A percentile compares a stretch with the other conserved stretches of the same genome.
Conservation (phyloP, 2,888 invertebrate genomes). For the Danaus chrysippus region DNA sequence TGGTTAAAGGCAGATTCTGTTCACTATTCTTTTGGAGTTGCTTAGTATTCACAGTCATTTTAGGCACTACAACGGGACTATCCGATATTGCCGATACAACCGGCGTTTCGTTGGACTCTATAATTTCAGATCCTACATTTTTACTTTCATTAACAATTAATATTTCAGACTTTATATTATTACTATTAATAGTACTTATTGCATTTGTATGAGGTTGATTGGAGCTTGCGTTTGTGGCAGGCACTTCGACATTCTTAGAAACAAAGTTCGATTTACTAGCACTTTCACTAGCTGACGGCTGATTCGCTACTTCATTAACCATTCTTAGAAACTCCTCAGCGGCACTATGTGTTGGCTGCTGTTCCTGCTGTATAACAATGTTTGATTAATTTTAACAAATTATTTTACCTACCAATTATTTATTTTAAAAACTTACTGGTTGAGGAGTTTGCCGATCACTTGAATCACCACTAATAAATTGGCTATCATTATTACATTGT, state of each 20-base stretch:
- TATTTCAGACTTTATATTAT: conserved; percentile 69
- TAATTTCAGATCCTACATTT: conserved; percentile 60
- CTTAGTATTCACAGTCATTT: conserved; percentile 68
- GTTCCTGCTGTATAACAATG: conserved; percentile 36
- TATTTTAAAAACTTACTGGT: conserved; percentile 53
- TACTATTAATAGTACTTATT: conserved; percentile 68
- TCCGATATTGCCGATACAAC: conserved; percentile 85
- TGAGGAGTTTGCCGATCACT: conserved; percentile 77
- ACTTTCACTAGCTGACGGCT: conserved; percentile 53
- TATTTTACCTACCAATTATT: conserved; percentile 8
- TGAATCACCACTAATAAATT: conserved; percentile 64
- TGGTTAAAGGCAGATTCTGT: conserved; percentile 49
- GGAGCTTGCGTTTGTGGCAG: conserved; percentile 49
- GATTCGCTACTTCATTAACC: conserved; percentile 66
- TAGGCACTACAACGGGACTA: conserved; percentile 82
- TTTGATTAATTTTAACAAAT: no score
- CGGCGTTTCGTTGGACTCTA: conserved; percentile 75
- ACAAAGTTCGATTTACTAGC: conserved; percentile 52
- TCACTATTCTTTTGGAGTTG: conserved; percentile 64
- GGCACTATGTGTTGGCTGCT: conserved; percentile 56
- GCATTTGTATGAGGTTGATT: conserved; percentile 63
- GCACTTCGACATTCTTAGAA: conserved; percentile 53
- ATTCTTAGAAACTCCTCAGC: conserved; percentile 72
- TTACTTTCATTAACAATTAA: conserved; percentile 67
- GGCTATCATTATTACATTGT: conserved; percentile 62